Conservation (phyloP, 2,113 vertebrate genomes). For the Ailuropoda melanoleuca region DNA sequence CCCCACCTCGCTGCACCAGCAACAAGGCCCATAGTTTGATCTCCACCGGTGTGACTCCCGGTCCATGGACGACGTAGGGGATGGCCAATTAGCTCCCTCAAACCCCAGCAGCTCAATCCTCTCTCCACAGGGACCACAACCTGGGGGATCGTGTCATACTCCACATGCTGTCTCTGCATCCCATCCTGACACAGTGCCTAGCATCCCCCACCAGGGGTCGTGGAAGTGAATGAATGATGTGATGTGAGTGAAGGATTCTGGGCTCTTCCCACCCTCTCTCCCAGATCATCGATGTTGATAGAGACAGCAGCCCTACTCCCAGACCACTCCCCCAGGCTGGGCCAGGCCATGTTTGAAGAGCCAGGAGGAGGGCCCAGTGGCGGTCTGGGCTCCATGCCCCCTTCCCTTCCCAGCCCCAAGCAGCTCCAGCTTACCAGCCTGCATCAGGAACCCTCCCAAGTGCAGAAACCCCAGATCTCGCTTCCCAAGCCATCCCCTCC, state of each 20-base stretch:
- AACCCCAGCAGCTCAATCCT: not conserved
- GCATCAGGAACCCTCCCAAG: not conserved
- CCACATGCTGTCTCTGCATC: not conserved
- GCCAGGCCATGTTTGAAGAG: not conserved
- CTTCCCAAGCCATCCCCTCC: not conserved
- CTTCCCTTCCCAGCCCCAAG: not conserved
- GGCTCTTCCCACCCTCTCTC: not conserved
- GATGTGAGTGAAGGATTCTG: not conserved
- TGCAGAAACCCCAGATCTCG: not conserved
- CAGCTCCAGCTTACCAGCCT: not conserved
- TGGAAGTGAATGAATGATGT: not conserved
- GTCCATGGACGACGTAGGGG: not conserved
- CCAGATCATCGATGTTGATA: not conserved
- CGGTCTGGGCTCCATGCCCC: fast-evolving
- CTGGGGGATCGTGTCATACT: fast-evolving
- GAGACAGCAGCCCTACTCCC: not conserved
- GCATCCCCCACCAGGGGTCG: too few relatives aligned
- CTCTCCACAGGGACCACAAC: not conserved
- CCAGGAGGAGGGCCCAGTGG: not conserved
- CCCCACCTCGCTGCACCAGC: not conserved
- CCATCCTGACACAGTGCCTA: not conserved
- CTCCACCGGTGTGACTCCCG: not conserved
- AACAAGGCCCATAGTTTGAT: too few relatives aligned
- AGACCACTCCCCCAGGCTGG: not conserved
- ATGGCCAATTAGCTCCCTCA: not conserved